Evolutionary conservation across 2,888 invertebrate genomes (phyloP).

Genomic region (Barypeithes pellucidus): DNA sequence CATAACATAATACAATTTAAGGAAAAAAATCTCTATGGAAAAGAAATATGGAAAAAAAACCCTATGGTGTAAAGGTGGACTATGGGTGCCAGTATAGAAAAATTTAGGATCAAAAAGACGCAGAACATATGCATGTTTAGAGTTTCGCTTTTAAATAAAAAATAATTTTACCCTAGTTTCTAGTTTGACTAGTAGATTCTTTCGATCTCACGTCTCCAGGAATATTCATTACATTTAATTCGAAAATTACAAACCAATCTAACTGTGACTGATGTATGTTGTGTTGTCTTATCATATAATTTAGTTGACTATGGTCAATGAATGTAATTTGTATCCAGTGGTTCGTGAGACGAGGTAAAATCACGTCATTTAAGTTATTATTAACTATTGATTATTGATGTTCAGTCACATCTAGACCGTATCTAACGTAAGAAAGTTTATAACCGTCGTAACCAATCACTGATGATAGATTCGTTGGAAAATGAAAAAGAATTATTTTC

Average conservation of each 20-base stretch:
- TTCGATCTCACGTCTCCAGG: not conserved
- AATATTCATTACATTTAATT: not conserved
- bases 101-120: no score
- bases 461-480: conserved; percentile 5
- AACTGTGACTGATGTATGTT: not conserved
- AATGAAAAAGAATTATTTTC: not conserved
- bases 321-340: conserved; percentile 25
- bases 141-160: no score
- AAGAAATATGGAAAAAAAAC: no score
- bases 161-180: no score
- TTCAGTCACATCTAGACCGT: conserved; percentile 17
- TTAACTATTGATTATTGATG: no score
- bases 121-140: no score
- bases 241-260: not conserved
- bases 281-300: not conserved
- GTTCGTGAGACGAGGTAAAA: not conserved
- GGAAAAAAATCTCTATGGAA: no score
- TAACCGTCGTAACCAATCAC: not conserved
- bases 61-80: no score
- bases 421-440: not conserved
- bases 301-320: not conserved
- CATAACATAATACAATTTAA: no score
- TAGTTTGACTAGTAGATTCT: not conserved
- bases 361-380: conserved; percentile 17
- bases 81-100: no score